Evolutionary conservation across 37 sponge, comb jelly and placozoan species (phyloP), one percentile per base, ranked within the genome.

Genomic region (Geodia barretti): DNA sequence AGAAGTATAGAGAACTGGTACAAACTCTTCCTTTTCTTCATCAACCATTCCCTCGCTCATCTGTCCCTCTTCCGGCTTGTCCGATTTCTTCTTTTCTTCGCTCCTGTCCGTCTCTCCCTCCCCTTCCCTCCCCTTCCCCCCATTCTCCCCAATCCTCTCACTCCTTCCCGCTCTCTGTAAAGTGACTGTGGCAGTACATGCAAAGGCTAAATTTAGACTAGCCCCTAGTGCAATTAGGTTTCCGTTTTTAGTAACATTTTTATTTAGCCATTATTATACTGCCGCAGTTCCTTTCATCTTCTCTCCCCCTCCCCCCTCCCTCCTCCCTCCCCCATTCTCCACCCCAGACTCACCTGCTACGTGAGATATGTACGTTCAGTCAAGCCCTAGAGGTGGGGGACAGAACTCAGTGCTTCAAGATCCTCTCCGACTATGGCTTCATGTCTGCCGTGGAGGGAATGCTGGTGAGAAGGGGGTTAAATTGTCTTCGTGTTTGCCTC

Each of bases 401-500:
- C 41, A 47, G 83, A 21, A 76, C 77, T 4, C 81, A 77, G 63
- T 82, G 81, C 83, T 88, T 64, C 70, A 60, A 66, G 75, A 77
- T 63, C 29, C 74, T 91, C 54, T 70, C 39, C 29, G 40, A 60
- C n/a, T 86, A 39, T 74, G 91, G 82, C 14, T 73, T 91, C 26
- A 71, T 86, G 87, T 35, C 64, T 40, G 83, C 87, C n/a, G 29
- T 91, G 25, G 91, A 91, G 65, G 83, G 80, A 4, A 91, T 91
- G 91, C 54, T 91, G 83, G 87, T 83, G 63, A 72, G 88, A 33
- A n/a, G 5, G 37, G n/a, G n/a, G n/a, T n/a, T n/a, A n/a, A n/a
- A n/a, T n/a, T n/a, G n/a, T n/a, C n/a, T n/a, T n/a, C n/a, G n/a
- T n/a, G n/a, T n/a, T n/a, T n/a, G n/a, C n/a, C n/a, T n/a, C n/a